Conservation (phyloP, 2,797 vertebrate genomes). For the Merluccius polli region DNA sequence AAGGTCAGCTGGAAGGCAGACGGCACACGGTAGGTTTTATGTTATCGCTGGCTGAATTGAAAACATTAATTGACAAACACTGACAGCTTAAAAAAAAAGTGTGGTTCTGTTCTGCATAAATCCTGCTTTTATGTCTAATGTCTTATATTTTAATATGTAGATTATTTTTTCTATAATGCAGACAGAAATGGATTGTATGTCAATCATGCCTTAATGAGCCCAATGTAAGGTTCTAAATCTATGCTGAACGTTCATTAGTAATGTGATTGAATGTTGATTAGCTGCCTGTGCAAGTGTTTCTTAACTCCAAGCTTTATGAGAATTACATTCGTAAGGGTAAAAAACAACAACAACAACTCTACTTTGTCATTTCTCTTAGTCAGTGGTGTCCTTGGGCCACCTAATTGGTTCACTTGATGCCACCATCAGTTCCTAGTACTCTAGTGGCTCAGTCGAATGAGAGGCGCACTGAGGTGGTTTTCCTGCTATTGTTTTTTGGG, state of each 20-base stretch:
- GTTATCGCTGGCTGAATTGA: neutral
- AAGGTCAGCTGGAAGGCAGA: slow-evolving; percentile 99
- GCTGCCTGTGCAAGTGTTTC: neutral
- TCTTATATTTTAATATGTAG: neutral
- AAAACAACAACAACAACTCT: neutral
- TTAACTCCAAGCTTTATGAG: neutral
- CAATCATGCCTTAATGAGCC: neutral
- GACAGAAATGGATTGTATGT: neutral
- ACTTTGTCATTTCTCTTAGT: neutral
- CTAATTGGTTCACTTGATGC: neutral
- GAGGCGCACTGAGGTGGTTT: neutral
- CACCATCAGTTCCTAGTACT: neutral
- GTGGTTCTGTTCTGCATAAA: too few species aligned
- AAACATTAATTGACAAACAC: neutral
- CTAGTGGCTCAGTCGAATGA: neutral
- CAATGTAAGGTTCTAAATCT: neutral
- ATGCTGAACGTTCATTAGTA: neutral
- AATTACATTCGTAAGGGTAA: neutral
- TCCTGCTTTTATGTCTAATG: too few species aligned
- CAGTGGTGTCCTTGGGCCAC: neutral
- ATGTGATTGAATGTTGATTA: neutral
- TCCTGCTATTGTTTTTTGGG: neutral
- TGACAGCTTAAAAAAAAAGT: neutral
- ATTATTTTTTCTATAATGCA: neutral
- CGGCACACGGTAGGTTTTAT: slow-evolving; percentile 86